Conservation (phyloP, 1,140 invertebrate species). For the Dinoponera quadriceps region DNA sequence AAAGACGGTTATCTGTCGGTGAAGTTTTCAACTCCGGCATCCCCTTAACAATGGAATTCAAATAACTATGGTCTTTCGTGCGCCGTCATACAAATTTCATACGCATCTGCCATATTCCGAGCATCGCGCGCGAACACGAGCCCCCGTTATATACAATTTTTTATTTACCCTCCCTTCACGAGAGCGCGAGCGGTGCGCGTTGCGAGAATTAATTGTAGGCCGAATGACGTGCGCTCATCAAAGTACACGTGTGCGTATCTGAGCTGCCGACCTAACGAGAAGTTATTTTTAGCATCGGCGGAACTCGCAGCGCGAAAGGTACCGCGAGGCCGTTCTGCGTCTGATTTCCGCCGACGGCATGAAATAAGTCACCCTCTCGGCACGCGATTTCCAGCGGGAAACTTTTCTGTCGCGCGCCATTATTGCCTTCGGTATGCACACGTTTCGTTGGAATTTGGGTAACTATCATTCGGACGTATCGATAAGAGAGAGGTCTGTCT, state of each 20-base stretch:
- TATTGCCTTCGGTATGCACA: neutral
- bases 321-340: neutral
- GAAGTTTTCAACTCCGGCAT: no score
- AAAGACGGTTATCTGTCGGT: no score
- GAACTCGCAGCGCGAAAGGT: neutral
- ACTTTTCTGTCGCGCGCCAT: constrained; percentile 8
- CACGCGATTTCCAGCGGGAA: no score
- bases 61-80: constrained; percentile 34
- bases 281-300: constrained; percentile 43
- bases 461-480: no score
- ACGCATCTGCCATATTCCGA: neutral
- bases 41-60: no score
- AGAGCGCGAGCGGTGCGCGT: neutral
- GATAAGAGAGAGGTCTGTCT: no score
- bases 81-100: constrained; percentile 32
- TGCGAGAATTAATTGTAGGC: constrained; percentile 57
- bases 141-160: constrained; percentile 52
- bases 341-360: constrained; percentile 14
- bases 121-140: constrained; percentile 18
- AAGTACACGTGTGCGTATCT: constrained; percentile 2
- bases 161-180: constrained; percentile 21
- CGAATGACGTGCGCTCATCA: constrained; percentile 40
- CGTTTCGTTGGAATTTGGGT: no score
- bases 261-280: constrained; percentile 30
- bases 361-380: no score